Conservation (phyloP, 2,113 vertebrate species). For the Bostrychus sinensis region DNA sequence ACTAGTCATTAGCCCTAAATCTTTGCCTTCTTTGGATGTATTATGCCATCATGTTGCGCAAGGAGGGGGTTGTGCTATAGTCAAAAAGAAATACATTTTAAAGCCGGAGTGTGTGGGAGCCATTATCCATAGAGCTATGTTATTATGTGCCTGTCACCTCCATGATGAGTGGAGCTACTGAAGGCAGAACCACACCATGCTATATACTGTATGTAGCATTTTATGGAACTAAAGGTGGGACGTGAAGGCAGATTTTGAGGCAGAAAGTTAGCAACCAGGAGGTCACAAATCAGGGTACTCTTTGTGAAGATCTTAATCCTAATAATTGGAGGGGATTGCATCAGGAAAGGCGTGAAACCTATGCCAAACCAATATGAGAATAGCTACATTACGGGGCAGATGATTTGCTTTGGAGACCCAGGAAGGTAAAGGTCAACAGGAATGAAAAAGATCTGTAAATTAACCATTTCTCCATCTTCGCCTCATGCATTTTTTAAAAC, state of each 20-base stretch:
- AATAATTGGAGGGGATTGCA: too few relatives aligned
- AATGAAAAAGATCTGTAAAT: too few relatives aligned
- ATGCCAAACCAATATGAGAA: too few relatives aligned
- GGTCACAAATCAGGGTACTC: too few relatives aligned
- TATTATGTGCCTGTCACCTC: conserved; percentile 71
- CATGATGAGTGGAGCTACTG: conserved; percentile 62
- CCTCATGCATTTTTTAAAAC: too few relatives aligned
- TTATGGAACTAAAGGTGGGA: conserved; percentile 38
- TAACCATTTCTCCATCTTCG: too few relatives aligned
- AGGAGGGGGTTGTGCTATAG: conserved; percentile 40
- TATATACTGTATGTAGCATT: conserved; percentile 45
- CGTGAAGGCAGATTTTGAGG: conserved; percentile 6
- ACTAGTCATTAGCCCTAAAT: conserved; percentile 42
- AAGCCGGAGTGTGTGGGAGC: conserved; percentile 64
- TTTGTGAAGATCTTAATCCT: too few relatives aligned
- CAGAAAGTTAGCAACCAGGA: not conserved
- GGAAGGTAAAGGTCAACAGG: too few relatives aligned
- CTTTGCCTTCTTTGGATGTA: conserved; percentile 41
- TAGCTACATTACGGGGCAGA: too few relatives aligned
- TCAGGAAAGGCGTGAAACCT: too few relatives aligned
- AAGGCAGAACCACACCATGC: conserved; percentile 39
- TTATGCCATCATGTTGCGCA: conserved; percentile 48
- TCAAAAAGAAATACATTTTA: conserved; percentile 58
- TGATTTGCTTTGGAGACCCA: too few relatives aligned
- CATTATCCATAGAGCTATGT: conserved; percentile 60